A percentile compares a stretch with the other conserved stretches of the same genome.
These are phyloP conservation scores for Saccopteryx leptura DNA, from an alignment of 2,113 vertebrate genomes.

Conservation along the genomic window DNA sequence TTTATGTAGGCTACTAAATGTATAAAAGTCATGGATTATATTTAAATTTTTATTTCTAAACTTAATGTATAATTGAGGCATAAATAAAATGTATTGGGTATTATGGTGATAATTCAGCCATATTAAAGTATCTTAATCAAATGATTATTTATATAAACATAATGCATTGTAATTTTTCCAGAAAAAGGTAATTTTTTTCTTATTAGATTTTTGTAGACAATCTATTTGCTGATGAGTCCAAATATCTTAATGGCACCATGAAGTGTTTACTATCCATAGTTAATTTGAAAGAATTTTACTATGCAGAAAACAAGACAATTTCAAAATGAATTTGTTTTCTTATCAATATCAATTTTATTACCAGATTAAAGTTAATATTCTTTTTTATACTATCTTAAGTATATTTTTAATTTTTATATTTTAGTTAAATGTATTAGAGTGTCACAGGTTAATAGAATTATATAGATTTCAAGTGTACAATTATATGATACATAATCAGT, in stretches of 20 bases:
- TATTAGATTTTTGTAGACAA: background rate
- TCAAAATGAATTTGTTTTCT: conserved; percentile 7
- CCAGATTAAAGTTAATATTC: background rate
- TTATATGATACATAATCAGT: background rate
- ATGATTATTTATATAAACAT: background rate
- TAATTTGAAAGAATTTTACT: conserved; percentile 57
- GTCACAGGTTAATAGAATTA: background rate
- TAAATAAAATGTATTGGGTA: background rate
- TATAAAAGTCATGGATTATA: background rate
- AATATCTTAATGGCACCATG: background rate
- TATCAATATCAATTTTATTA: conserved; percentile 42
- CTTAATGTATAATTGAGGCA: conserved; percentile 14
- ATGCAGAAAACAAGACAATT: background rate
- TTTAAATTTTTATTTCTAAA: conserved; percentile 30
- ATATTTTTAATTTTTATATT: background rate
- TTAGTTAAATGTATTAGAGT: background rate
- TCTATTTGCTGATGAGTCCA: conserved; percentile 34
- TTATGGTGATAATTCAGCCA: background rate
- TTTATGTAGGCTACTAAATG: background rate
- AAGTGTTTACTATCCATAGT: conserved; percentile 14
- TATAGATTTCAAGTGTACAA: background rate
- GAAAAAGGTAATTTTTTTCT: background rate
- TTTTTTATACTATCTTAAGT: background rate
- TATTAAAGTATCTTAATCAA: background rate
- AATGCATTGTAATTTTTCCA: conserved; percentile 40